Evolutionary conservation across 1,140 invertebrate species (phyloP), one percentile per base, ranked within the genome.

Genomic region (Choristoneura fumiferana): DNA sequence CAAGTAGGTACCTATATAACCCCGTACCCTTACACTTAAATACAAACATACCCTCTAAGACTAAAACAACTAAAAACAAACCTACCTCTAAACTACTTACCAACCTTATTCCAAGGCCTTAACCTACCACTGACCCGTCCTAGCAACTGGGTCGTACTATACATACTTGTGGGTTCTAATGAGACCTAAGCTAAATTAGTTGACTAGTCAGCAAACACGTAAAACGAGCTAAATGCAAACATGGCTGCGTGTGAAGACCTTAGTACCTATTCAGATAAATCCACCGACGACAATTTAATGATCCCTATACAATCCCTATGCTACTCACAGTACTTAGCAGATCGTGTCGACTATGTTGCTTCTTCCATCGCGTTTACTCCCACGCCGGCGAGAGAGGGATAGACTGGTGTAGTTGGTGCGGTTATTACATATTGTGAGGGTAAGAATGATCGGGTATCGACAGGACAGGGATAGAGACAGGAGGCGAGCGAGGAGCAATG

Each of bases 401-500:
- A 12, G 4, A 49, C 12, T 49, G n/a, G 12, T 8, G 22, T 12
- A 12, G 22, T 33, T 49, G 17, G 4, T 29, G 5, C 17, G 22
- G 43, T 49, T n/a, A 18, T 29, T 10, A 33, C 3, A 13, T 49
- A 6, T 22, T 10, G 18, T 8, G 5, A 18, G 9, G 43, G n/a
- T 13, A 22, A 12, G n/a, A 49, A 49, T 49, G 18, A 18, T 12
- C 43, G 10, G 17, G 10, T 29, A 33, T 49, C 33, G 52, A 35
- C 13, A 15, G 34, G 52, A 54, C 14, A 38, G n/a, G 39, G n/a
- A 53, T 34, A 57, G 57, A 63, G 52, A 49, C 15, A 52, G 49
- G 38, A 29, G 22, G 22, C 22, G 22, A 29, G 55, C 52, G 60
- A 40, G 60, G 54, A 60, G 63, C 65, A 73, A 71, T 73, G 65